Evolutionary conservation across 2,113 vertebrate species (phyloP).

Genomic region (Spilogale gracilis): DNA sequence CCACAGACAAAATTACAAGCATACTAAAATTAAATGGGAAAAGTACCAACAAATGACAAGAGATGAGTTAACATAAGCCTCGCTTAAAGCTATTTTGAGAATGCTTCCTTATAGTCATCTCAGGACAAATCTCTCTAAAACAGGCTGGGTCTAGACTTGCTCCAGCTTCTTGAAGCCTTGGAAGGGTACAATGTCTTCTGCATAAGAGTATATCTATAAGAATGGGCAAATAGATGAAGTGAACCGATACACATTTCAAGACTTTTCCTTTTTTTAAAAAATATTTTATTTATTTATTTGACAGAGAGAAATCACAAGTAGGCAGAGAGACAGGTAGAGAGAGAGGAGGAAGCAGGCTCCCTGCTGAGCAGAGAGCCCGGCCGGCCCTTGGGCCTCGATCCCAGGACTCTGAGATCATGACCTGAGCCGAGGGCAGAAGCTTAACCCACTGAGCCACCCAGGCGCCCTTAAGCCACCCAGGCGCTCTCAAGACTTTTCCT

Average conservation of each 20-base stretch:
- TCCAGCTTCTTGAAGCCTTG: neutral
- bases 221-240: constrained; percentile 25
- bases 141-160: constrained; percentile 1
- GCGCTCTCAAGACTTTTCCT: neutral
- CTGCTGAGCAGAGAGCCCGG: too few relatives aligned
- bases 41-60: constrained; percentile 75
- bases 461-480: too few relatives aligned
- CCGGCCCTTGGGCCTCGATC: too few relatives aligned
- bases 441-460: too few relatives aligned
- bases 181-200: neutral
- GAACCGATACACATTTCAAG: neutral
- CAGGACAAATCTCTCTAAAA: constrained; percentile 62
- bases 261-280: constrained; percentile 8
- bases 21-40: constrained; percentile 79
- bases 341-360: too few relatives aligned
- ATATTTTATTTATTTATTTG: too few relatives aligned
- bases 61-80: constrained; percentile 66
- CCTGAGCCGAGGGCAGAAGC: too few relatives aligned
- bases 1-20: constrained; percentile 67
- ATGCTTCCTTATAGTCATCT: constrained; percentile 66
- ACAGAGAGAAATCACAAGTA: too few relatives aligned
- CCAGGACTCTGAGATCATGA: too few relatives aligned
- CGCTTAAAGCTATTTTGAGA: constrained; percentile 66
- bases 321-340: too few relatives aligned
- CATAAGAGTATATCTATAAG: constrained; percentile 31